A percentile compares a stretch with the other conserved stretches of the same genome.
phyloP scores from a whole-genome alignment of 2,113 vertebrate species.

The Theristicus caerulescens region DNA sequence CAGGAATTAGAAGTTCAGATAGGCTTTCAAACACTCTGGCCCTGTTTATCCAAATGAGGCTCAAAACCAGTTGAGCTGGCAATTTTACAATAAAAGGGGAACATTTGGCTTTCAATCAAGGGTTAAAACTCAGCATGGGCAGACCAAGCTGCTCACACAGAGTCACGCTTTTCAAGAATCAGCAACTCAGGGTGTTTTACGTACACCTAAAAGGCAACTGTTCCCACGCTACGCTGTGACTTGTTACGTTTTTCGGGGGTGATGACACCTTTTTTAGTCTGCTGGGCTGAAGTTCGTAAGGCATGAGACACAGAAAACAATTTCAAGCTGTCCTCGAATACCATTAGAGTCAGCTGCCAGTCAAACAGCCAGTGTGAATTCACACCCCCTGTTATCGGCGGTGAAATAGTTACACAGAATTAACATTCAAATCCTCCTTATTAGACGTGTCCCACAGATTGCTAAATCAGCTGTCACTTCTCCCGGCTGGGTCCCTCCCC shows the following conservation, averaged over 20 bases:
- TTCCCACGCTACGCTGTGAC: not conserved
- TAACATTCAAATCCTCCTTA: not conserved
- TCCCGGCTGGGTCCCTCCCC: not conserved
- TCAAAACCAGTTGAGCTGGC: slow-evolving; percentile 21
- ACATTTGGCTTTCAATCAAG: slow-evolving; percentile 3
- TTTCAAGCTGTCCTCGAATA: not conserved
- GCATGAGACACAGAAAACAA: not conserved
- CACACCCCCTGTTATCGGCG: not conserved
- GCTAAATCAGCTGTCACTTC: not conserved
- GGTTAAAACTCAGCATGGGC: not conserved
- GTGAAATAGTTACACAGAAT: not conserved
- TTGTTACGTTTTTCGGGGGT: rapidly evolving
- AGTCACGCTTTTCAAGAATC: not conserved
- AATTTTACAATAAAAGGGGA: not conserved
- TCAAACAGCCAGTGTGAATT: not conserved
- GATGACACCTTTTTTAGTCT: not conserved
- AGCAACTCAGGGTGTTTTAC: not conserved
- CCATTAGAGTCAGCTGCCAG: not conserved
- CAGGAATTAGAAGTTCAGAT: not conserved
- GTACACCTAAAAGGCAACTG: not conserved
- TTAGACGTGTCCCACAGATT: not conserved
- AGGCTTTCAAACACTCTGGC: not conserved
- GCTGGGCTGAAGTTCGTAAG: not conserved
- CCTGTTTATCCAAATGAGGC: not conserved
- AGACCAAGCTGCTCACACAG: not conserved